Conservation (phyloP, 2,113 vertebrate species). For the Micromys minutus region DNA sequence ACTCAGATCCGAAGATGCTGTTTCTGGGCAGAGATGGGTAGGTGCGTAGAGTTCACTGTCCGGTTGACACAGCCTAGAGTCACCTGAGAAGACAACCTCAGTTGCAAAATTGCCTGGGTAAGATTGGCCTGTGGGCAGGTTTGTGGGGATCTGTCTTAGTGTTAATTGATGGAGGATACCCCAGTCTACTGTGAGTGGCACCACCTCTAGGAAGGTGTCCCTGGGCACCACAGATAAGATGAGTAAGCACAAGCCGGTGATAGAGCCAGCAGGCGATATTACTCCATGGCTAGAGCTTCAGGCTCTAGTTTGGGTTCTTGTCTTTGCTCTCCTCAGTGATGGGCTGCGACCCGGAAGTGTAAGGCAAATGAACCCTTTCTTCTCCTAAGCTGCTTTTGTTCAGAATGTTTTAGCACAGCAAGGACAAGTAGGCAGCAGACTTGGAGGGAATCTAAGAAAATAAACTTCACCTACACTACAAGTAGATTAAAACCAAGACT, state of each 20-base stretch:
- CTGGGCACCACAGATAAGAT: background rate
- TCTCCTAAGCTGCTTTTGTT: background rate
- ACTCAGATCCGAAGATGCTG: background rate
- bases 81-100: background rate
- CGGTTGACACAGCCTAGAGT: background rate
- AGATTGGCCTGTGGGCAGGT: background rate
- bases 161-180: background rate
- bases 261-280: background rate
- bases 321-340: background rate
- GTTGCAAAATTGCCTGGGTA: background rate
- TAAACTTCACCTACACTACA: background rate
- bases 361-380: background rate
- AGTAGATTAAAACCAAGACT: background rate
- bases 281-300: background rate
- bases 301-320: background rate
- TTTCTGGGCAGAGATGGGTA: background rate
- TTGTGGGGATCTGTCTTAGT: background rate
- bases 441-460: background rate
- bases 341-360: background rate
- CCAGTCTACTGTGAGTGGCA: background rate
- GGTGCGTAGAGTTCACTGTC: background rate
- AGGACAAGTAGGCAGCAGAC: background rate
- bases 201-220: background rate
- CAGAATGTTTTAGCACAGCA: background rate
- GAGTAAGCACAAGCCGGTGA: background rate